Evolutionary conservation across 2,797 vertebrate species (phyloP), one percentile per base, ranked within the genome.

Genomic region (Notoglanidium macrostoma): DNA sequence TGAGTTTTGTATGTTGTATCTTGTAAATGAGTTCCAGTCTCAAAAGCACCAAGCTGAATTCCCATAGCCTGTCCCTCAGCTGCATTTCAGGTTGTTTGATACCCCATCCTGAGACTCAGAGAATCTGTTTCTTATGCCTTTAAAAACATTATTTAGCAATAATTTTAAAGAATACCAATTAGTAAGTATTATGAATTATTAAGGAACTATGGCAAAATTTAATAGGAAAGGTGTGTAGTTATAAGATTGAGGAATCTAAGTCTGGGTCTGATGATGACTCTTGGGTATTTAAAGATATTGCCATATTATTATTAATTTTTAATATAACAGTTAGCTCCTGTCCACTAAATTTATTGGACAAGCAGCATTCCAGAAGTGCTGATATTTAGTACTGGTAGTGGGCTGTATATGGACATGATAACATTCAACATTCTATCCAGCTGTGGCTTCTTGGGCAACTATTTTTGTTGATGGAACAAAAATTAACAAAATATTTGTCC

Each of bases 51-150:
- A 77, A 54, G 21, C 61, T 78, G 55, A 84, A 87, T 77, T 78
- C 61, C 51, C 59, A n/a, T 46, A 84, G 40, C 61, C 5, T 23
- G 15, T 77, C 85, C 44, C 49, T 65, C 81, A 86, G 77, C 78
- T 86, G 87, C 90, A 35, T 63, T 26, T 72, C 68, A 23, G 35
- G 68, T 44, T 72, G 21, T 73, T 73, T 46, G 70, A 46, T 46
- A 40, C 21, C 40, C 12, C 21, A 26, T 44, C 40, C 40, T 26
- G 21, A 26, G 70, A 19, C 40, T 73, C 70, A 26, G 70, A 73
- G 40, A 46, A 12, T 21, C 21, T 73, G 40, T 73, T 73, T 2
- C 70, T 73, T 46, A 46, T 19, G 67, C 32, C 40, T 67, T 70
- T 40, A 19, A 40, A 70, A 70, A 19, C 67, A 35, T 70, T 70